Conservation (phyloP, 2,113 vertebrate genomes). For the Istiophorus platypterus region DNA sequence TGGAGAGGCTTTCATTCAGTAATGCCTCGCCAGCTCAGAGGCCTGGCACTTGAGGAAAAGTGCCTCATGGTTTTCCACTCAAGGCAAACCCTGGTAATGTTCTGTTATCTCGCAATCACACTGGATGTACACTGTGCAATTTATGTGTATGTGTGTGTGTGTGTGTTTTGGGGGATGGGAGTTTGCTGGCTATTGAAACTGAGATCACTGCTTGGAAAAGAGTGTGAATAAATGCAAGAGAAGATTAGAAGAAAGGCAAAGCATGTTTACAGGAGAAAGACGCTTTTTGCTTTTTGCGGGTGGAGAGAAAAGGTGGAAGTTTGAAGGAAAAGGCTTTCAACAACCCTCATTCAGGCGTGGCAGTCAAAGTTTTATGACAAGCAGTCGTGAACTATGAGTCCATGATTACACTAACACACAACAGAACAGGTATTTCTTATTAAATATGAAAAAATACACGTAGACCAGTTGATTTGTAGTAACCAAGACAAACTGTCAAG, state of each 20-base stretch:
- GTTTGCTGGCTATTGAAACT: conserved; percentile 11
- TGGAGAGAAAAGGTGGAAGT: conserved; percentile 15
- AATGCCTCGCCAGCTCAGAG: conserved; percentile 38
- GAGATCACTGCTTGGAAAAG: conserved; percentile 49
- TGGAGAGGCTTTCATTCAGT: conserved; percentile 46
- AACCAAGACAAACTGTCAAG: neutral
- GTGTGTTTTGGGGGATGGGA: conserved; percentile 45
- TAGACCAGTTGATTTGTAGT: neutral
- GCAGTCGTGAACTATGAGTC: conserved; percentile 63
- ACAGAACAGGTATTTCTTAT: neutral
- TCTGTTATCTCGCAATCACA: conserved; percentile 45
- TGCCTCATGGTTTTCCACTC: conserved; percentile 54
- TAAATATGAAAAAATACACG: neutral
- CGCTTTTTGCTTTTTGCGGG: conserved; percentile 13
- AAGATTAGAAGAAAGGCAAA: neutral
- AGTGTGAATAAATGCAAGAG: conserved; percentile 37
- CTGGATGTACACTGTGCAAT: neutral
- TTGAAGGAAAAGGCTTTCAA: conserved; percentile 12
- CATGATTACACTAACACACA: neutral
- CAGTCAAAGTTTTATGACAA: conserved; percentile 52
- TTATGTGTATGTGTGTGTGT: neutral
- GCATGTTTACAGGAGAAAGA: conserved; percentile 22
- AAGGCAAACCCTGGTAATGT: conserved; percentile 41
- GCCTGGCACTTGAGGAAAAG: conserved; percentile 42
- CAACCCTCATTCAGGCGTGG: neutral